Evolutionary conservation across 1,140 invertebrate genomes (phyloP).

Genomic region (Rhizoglyphus robini): DNA sequence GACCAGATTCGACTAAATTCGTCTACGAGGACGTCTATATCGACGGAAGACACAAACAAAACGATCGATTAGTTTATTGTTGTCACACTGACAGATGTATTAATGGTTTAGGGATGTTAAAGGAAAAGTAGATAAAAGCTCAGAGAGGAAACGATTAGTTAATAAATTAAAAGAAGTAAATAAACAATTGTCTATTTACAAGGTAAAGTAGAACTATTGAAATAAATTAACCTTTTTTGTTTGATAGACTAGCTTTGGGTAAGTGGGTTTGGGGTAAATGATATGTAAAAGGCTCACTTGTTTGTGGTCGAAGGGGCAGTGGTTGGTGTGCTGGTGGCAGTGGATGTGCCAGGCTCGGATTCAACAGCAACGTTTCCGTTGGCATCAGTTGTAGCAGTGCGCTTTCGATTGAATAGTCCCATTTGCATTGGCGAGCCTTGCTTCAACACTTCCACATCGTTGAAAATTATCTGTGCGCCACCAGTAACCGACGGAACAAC

Average conservation of each 20-base stretch:
- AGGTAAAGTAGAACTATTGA: too few relatives aligned
- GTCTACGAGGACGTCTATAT: background rate
- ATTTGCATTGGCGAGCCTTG: conserved; percentile 55
- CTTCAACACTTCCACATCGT: conserved; percentile 79
- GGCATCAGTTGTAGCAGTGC: background rate
- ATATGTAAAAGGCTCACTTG: background rate
- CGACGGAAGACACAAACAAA: background rate
- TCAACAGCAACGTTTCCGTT: background rate
- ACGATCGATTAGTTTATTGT: background rate
- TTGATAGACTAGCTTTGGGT: too few relatives aligned
- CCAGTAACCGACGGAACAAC: conserved; percentile 80
- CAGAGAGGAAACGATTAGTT: too few relatives aligned
- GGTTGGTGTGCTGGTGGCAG: background rate
- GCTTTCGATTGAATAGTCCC: background rate
- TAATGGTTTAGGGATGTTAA: too few relatives aligned
- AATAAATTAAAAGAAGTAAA: too few relatives aligned
- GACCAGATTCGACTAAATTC: too few relatives aligned
- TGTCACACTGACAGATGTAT: too few relatives aligned
- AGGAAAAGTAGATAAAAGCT: too few relatives aligned
- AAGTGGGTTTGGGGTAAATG: background rate
- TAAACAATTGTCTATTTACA: too few relatives aligned
- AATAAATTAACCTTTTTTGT: too few relatives aligned
- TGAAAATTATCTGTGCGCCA: conserved; percentile 85
- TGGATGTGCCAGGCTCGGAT: background rate
- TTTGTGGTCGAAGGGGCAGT: background rate